Conservation (phyloP, 1,140 invertebrate species). For the Caenorhabditis briggsae region DNA sequence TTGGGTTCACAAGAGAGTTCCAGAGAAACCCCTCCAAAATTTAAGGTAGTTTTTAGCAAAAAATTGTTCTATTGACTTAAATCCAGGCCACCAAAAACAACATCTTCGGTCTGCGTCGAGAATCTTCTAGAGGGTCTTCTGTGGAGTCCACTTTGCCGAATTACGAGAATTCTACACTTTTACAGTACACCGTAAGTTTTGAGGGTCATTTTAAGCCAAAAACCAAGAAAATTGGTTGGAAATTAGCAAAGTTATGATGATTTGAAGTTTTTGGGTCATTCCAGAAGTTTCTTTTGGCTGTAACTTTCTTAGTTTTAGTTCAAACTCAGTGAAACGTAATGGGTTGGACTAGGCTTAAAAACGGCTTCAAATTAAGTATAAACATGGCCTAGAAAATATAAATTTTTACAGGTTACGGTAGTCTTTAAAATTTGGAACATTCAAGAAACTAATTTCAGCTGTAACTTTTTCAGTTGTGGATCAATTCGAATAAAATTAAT, state of each 20-base stretch:
- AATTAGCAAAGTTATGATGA: neutral
- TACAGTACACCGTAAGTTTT: slow-evolving; percentile 38
- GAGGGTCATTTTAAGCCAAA: neutral
- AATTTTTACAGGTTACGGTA: too few relatives aligned
- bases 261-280: neutral
- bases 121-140: slow-evolving; percentile 1
- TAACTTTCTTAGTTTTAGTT: too few relatives aligned
- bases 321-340: too few relatives aligned
- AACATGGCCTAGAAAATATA: too few relatives aligned
- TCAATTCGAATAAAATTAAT: too few relatives aligned
- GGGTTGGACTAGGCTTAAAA: too few relatives aligned
- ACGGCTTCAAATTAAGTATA: too few relatives aligned
- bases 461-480: too few relatives aligned
- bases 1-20: neutral
- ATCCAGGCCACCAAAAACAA: slow-evolving; percentile 8
- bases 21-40: neutral
- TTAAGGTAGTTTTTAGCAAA: neutral
- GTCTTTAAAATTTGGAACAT: too few relatives aligned
- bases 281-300: too few relatives aligned
- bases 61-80: neutral
- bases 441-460: too few relatives aligned
- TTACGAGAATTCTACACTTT: slow-evolving; percentile 18
- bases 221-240: too few relatives aligned
- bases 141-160: neutral
- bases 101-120: slow-evolving; percentile 9